Evolutionary conservation across 2,113 vertebrate species (phyloP), one percentile per base, ranked within the genome.

Genomic region (Corapipo altera): DNA sequence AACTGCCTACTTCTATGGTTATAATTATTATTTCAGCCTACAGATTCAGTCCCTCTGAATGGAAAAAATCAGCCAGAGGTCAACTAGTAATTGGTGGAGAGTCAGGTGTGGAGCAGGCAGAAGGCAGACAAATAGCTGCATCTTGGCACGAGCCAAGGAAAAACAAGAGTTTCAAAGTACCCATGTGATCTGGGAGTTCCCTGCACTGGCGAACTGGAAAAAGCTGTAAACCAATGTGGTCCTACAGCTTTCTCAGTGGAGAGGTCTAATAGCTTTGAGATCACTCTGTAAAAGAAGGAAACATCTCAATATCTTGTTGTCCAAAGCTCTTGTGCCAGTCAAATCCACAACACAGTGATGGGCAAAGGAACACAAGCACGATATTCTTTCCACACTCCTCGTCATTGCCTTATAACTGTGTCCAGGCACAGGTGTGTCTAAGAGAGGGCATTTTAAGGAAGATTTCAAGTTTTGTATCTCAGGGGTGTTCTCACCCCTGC

Each of bases 231-330:
- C 23, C 67, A 39, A 12, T 6, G 4, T 39, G 48, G 19, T 74
- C 43, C 46, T 72, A 48, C 46, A 91, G 78, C 43, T 62, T 72
- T 46, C 22, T 59, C 24, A 74, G 39, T 15, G 54, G 43, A 46
- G 22, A 14, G 22, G 12, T 41, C 84, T 69, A 76, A 78, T 2
- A 74, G 52, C 43, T 61, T 37, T 89, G 65, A 91, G 52, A 4
- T 9, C 52, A n/a, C 39, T 30, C 23, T 20, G 8, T 59, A 33
- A 24, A 78, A 82, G 66, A 55, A 62, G 30, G 54, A 67, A 62
- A 61, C 0, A 0, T 12, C 52, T 81, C 48, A 75, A 0, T 22
- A 52, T 51, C 51, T 57, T 54, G 4, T 17, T 30, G 22, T 69
- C 66, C 58, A n/a, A 37, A 91, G 35, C 23, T 69, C n/a, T 73